Conservation (phyloP, 2,888 invertebrate species). For the Drosophila fungiperda region DNA sequence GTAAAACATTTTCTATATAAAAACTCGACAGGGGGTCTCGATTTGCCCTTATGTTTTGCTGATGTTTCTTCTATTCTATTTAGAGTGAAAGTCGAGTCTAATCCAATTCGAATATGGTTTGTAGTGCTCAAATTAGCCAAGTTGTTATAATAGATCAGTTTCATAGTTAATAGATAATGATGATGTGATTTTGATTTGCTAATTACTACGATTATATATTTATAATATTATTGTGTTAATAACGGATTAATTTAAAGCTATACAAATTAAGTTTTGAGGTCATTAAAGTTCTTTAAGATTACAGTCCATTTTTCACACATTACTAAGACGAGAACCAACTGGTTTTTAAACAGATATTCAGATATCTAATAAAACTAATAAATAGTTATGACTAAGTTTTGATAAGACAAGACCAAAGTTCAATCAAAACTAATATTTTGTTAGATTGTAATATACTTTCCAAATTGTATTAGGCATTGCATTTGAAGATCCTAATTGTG, state of each 20-base stretch:
- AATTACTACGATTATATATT: not conserved
- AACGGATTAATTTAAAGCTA: not conserved
- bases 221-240: not conserved
- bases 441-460: not conserved
- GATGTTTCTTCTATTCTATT: constrained; percentile 29
- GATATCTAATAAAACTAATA: not conserved
- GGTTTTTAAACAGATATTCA: not conserved
- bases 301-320: not conserved
- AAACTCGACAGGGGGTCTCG: constrained; percentile 76
- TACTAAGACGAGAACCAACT: not conserved
- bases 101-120: constrained; percentile 15
- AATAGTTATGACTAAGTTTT: not conserved
- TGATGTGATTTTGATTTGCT: constrained; percentile 4
- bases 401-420: not conserved
- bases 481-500: not conserved
- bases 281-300: not conserved
- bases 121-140: not conserved
- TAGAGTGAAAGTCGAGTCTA: constrained; percentile 26
- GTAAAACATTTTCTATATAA: constrained; percentile 75
- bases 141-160: constrained; percentile 5
- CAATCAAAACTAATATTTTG: accelerated
- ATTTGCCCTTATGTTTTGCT: constrained; percentile 48
- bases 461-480: not conserved
- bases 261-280: not conserved
- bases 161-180: constrained; percentile 19